Base-by-base conservation (phyloP, 2,113 vertebrate genomes). In the Syngnathus scovelli region DNA sequence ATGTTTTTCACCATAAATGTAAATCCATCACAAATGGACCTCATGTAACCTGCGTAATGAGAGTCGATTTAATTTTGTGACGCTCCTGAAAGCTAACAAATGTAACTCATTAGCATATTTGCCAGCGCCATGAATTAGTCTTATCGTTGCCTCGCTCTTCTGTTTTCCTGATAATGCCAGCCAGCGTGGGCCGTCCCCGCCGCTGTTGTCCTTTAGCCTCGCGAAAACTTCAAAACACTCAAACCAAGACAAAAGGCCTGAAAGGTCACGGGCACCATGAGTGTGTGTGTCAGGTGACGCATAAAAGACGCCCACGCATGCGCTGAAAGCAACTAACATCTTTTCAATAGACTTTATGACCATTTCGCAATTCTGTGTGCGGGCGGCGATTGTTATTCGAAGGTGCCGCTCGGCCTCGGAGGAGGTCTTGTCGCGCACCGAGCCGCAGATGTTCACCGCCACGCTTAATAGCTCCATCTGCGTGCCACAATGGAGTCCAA, bases 171-270 rank as follows among this genome's bases (percentile, higher is more conserved):
- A 27, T 7, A 23, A 6, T 43, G 0, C 16, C 2, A 62, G 39
- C 12, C 61, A 4, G 4, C 15, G 58, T 18, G 7, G 58, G 16
- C 27, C 23, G 11, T 39, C 37, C 5, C 18, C 59, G 19, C 37
- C 2, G 37, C 59, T 1, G n/a, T 13, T 61, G 59, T 61, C 59
- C 59, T 61, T 61, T 61, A n/a, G 16, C 58, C 58, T 21, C 7
- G 10, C 21, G 59, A 61, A 41, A 38, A 61, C 38, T 61, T 61
- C 61, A 62, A 44, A 62, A 13, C 41, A 62, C 21, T 62, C 39
- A 1, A 19, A 46, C 11, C n/a, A 27, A 62, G 21, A 62, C 61
- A 62, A 62, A 62, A 38, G 38, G 18, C 19, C 38, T 11, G 0
- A 61, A 61, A 61, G 41, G 61, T 62, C 61, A 23, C n/a, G 1